Evolutionary conservation across 1,140 invertebrate species (phyloP), one percentile per base, ranked within the genome.

Genomic region (Mylabris phalerata): DNA sequence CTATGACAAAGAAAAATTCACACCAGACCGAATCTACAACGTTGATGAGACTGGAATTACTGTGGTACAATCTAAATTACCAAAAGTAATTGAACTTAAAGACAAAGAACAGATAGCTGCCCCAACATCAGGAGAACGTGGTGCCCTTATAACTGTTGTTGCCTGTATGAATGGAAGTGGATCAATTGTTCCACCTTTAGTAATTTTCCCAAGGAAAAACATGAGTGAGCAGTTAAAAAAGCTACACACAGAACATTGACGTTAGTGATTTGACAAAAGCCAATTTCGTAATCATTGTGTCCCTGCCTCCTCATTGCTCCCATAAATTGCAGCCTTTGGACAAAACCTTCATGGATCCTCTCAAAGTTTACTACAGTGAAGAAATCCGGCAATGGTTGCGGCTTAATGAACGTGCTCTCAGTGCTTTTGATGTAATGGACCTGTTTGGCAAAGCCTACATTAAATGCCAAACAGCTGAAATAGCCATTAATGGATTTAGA

Each of bases 121-220:
- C 43, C 43, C 64, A 24, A 70, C 67, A 38, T 69, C 69, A 46
- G 67, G 63, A 43, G 70, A 74, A 67, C 57, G 67, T 32, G 64
- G 66, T 9, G 67, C 64, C n/a, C 45, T 72, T 10, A 45, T 65
- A 13, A 75, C 52, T 10, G 48, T 65, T 43, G 38, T 26, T 13
- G 40, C 55, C 11, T 19, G 19, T 19, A 74, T 73, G 71, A 75
- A 64, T 54, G 70, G 68, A 7, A 59, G 52, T 27, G 69, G 71
- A 6, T 58, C 59, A 47, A 74, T 71, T 68, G 51, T 75, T 10
- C 70, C 71, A 43, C 69, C 70, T 38, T 60, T 72, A 65, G 55
- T 74, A 6, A 71, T 74, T 52, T 73, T 70, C 64, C 69, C 71
- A 1, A 57, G 71, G 38, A 73, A 72, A 68, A 66, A 64, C 48